Percentiles rank a stretch among this genome's conserved stretches.
Conservation (phyloP, 2,888 invertebrate genomes). For the Coremacera marginata region DNA sequence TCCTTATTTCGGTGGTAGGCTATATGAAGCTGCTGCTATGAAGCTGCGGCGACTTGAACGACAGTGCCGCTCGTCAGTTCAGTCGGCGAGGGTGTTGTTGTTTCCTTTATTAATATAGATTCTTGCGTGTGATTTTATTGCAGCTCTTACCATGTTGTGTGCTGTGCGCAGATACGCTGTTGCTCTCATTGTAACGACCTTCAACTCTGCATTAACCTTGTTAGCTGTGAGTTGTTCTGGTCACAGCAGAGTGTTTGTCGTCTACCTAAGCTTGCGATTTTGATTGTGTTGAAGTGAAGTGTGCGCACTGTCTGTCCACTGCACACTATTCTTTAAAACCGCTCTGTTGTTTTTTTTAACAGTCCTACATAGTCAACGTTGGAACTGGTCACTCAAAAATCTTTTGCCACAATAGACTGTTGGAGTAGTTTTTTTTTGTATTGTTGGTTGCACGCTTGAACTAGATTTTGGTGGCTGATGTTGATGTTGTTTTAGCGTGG, state of each 20-base stretch:
- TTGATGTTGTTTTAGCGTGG: constrained; percentile 10
- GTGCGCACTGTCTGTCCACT: neutral
- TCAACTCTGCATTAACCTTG: constrained; percentile 29
- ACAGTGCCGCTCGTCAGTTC: neutral
- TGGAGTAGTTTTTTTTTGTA: constrained; percentile 13
- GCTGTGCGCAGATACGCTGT: neutral
- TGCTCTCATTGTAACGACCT: constrained; percentile 27
- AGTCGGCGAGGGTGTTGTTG: neutral
- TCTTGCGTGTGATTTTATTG: neutral
- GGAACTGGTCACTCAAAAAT: constrained; percentile 29
- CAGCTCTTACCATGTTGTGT: neutral
- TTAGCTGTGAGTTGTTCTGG: constrained; percentile 1
- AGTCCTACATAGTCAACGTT: constrained; percentile 6
- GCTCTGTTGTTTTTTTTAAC: constrained; percentile 18
- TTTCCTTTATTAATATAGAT: constrained; percentile 5
- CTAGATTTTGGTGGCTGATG: constrained; percentile 5
- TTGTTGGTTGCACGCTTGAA: constrained; percentile 33
- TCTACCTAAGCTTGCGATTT: neutral
- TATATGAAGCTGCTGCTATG: too few species aligned
- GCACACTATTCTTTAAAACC: neutral
- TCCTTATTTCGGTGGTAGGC: neutral
- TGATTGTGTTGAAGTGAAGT: neutral
- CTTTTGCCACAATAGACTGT: neutral
- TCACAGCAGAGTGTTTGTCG: constrained; percentile 13
- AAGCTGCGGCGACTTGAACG: neutral